These are phyloP conservation scores for Misgurnus anguillicaudatus DNA, from an alignment of 2,113 vertebrate genomes.

Conservation along the genomic window DNA sequence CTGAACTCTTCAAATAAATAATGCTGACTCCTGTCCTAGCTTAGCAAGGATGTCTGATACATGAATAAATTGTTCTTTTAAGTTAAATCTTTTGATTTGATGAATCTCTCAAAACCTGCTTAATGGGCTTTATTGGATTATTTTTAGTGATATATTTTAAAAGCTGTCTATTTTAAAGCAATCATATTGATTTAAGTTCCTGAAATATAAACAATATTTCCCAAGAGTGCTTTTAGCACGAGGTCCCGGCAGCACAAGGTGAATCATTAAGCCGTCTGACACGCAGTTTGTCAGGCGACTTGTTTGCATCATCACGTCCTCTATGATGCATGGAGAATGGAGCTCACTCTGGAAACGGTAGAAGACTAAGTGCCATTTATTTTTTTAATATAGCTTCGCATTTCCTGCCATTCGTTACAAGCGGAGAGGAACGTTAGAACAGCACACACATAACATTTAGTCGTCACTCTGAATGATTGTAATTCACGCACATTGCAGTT, in stretches of 20 bases:
- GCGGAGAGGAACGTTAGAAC: neutral
- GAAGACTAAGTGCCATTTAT: slow-evolving; percentile 34
- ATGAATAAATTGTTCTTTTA: no score
- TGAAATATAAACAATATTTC: neutral
- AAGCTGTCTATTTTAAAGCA: neutral
- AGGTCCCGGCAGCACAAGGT: slow-evolving; percentile 24
- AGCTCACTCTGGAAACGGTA: slow-evolving; percentile 28
- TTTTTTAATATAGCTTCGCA: slow-evolving; percentile 36
- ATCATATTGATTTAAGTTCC: neutral
- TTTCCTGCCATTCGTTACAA: slow-evolving; percentile 28
- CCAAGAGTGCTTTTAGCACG: neutral
- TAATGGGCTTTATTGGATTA: neutral
- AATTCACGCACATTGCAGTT: slow-evolving; percentile 30
- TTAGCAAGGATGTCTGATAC: no score
- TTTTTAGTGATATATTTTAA: neutral
- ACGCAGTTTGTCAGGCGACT: slow-evolving; percentile 22
- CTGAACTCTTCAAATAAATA: no score
- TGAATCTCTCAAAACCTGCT: neutral
- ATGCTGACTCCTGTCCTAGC: no score
- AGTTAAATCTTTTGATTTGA: no score
- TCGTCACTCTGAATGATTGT: slow-evolving; percentile 32
- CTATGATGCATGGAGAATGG: slow-evolving; percentile 21
- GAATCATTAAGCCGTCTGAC: slow-evolving; percentile 8
- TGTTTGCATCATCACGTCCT: slow-evolving; percentile 14
- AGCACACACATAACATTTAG: slow-evolving; percentile 19